These are phyloP conservation scores for Amblyraja radiata DNA, from an alignment of 2,797 vertebrate genomes.

Conservation along the genomic window DNA sequence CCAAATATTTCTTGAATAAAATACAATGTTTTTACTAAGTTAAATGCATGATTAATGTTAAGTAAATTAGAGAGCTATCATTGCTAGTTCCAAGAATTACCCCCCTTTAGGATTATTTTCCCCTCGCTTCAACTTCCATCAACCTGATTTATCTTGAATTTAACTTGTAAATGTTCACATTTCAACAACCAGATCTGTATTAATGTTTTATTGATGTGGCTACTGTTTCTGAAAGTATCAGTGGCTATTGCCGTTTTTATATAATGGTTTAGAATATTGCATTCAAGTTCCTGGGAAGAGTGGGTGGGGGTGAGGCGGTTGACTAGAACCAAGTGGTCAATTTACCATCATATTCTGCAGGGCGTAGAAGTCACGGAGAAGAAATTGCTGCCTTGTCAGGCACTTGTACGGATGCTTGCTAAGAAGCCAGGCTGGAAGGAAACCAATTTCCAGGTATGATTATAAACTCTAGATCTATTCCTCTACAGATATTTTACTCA, in stretches of 20 bases:
- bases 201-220: not conserved
- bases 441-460: conserved; percentile 94
- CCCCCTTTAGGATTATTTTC: not conserved
- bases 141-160: not conserved
- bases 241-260: not conserved
- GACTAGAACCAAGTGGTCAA: not conserved
- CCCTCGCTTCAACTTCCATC: not conserved
- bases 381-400: conserved; percentile 87
- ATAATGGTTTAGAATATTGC: not conserved
- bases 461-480: not conserved
- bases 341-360: conserved; percentile 52
- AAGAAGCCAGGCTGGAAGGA: conserved; percentile 99
- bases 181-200: not conserved
- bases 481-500: not conserved
- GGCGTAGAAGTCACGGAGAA: conserved; percentile 88
- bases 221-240: not conserved
- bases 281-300: not conserved
- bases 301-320: no score
- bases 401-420: conserved; percentile 88
- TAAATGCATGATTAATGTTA: no score
- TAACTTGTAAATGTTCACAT: not conserved
- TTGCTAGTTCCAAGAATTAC: not conserved
- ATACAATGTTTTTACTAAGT: no score
- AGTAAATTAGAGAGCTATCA: no score
- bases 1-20: no score